Evolutionary conservation across 2,888 invertebrate species (phyloP).

Genomic region (Stenodema calcarata): DNA sequence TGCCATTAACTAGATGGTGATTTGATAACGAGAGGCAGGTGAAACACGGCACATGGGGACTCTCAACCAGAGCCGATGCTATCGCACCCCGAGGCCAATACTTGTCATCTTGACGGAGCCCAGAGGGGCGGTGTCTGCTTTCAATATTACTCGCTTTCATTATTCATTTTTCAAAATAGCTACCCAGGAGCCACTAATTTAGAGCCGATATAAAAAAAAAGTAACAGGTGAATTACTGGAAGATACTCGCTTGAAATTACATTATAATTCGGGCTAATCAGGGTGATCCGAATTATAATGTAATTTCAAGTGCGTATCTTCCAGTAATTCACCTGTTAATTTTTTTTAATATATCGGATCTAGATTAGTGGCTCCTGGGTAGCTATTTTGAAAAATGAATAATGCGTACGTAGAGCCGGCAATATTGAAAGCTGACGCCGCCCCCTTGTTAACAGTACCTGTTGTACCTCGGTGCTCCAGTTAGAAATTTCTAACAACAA

Average conservation of each 20-base stretch:
- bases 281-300: too few species aligned
- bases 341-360: background rate
- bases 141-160: background rate
- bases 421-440: background rate
- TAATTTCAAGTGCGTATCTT: too few species aligned
- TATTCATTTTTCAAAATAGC: background rate
- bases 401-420: background rate
- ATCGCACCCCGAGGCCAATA: background rate
- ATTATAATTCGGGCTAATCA: too few species aligned
- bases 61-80: background rate
- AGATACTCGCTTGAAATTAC: too few species aligned
- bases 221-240: too few species aligned
- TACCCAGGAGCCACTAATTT: background rate
- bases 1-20: slow-evolving; percentile 4
- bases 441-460: too few species aligned
- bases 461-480: too few species aligned
- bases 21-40: background rate
- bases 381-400: background rate
- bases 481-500: too few species aligned
- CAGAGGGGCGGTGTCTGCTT: background rate
- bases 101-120: background rate
- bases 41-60: background rate
- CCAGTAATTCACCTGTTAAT: too few species aligned
- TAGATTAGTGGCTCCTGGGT: background rate
- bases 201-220: background rate